Percentiles rank a stretch among this genome's conserved stretches.
These are phyloP conservation scores for Micrasema minimum DNA, from an alignment of 1,140 invertebrate species.

Conservation along the genomic window DNA sequence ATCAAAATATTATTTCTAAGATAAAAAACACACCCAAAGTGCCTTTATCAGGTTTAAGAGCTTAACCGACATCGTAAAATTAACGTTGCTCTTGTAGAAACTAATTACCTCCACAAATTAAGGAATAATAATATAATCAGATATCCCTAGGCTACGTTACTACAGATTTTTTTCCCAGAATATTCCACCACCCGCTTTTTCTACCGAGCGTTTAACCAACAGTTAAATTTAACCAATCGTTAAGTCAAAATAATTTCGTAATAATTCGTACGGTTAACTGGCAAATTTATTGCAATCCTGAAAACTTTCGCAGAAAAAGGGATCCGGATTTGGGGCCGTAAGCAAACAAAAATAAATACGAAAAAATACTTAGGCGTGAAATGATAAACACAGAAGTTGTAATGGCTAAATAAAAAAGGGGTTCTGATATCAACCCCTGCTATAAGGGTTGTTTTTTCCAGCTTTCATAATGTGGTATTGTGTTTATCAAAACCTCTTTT, in stretches of 20 bases:
- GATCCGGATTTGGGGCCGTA: not conserved
- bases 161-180: constrained; percentile 36
- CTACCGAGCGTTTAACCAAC: not conserved
- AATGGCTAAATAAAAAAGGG: constrained; percentile 49
- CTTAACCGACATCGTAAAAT: constrained; percentile 39
- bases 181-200: constrained; percentile 5
- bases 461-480: constrained; percentile 22
- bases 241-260: too few species aligned
- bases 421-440: constrained; percentile 21
- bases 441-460: constrained; percentile 12
- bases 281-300: not conserved
- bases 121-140: constrained; percentile 48
- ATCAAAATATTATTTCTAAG: constrained; percentile 12
- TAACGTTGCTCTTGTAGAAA: constrained; percentile 36
- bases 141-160: constrained; percentile 35
- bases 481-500: constrained; percentile 16
- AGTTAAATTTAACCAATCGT: not conserved
- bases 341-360: constrained; percentile 42
- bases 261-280: too few species aligned
- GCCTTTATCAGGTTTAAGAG: constrained; percentile 26
- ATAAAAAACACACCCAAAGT: constrained; percentile 20
- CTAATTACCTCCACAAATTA: constrained; percentile 44
- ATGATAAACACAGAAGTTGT: constrained; percentile 51
- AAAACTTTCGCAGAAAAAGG: constrained; percentile 32
- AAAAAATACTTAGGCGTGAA: constrained; percentile 47